These are phyloP conservation scores for Mormyrus hasselquistii DNA, from an alignment of 2,797 vertebrate genomes.

Conservation along the genomic window DNA sequence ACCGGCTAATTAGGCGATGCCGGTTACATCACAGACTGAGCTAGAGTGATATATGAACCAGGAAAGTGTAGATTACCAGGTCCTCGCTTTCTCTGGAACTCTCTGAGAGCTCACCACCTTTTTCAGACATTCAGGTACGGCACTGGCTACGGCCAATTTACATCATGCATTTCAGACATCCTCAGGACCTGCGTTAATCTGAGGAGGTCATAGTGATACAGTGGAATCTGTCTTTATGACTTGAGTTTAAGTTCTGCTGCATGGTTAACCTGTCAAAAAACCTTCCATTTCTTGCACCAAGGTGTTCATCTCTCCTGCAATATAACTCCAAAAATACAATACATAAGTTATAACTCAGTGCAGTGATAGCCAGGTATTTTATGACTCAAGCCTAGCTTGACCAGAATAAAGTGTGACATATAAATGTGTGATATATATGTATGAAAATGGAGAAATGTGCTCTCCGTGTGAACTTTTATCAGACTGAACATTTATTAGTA, in stretches of 20 bases:
- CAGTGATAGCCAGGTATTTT: not conserved
- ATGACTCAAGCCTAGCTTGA: not conserved
- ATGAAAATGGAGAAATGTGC: not conserved
- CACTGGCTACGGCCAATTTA: not conserved
- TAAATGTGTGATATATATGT: not conserved
- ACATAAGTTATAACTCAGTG: not conserved
- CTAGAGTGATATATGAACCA: not conserved
- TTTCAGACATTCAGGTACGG: not conserved
- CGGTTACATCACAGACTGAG: not conserved
- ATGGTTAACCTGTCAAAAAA: not conserved
- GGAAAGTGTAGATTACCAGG: not conserved
- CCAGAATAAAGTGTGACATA: not conserved
- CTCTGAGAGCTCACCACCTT: not conserved
- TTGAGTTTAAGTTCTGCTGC: not conserved
- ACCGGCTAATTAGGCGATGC: not conserved
- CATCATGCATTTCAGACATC: not conserved
- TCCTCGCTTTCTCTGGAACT: not conserved
- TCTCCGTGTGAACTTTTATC: not conserved
- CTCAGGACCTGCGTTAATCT: not conserved
- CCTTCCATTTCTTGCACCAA: not conserved
- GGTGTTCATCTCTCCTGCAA: not conserved
- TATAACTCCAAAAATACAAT: not conserved
- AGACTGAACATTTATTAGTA: not conserved
- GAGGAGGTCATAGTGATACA: not conserved
- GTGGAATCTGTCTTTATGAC: not conserved